Conservation (phyloP, 2,113 vertebrate species). For the Sebastes schlegelii region DNA sequence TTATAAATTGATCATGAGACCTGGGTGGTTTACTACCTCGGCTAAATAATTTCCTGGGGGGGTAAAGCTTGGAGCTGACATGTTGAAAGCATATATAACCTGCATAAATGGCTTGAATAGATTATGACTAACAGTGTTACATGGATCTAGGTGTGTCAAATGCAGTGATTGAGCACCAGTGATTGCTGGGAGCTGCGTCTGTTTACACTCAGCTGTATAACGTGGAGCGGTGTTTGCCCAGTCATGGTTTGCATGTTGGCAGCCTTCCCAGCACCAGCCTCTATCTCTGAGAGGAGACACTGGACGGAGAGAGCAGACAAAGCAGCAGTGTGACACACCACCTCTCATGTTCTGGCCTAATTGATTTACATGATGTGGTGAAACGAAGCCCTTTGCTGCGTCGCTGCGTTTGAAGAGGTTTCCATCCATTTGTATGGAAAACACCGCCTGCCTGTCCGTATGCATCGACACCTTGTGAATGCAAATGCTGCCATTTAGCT, state of each 20-base stretch:
- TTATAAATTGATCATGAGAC: conserved; percentile 22
- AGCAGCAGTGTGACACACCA: conserved; percentile 62
- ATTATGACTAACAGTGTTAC: conserved; percentile 17
- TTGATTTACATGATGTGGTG: conserved; percentile 62
- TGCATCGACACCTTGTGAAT: conserved; percentile 17
- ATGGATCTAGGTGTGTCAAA: conserved; percentile 14
- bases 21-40: background rate
- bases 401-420: conserved; percentile 16
- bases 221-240: conserved; percentile 52
- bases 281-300: conserved; percentile 38
- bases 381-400: conserved; percentile 22
- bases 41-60: conserved; percentile 1
- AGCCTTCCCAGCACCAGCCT: conserved; percentile 53
- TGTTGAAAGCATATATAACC: background rate
- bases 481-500: conserved; percentile 4
- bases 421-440: background rate
- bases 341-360: conserved; percentile 59
- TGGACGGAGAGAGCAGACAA: conserved; percentile 59
- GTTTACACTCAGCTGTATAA: background rate
- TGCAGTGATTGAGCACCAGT: conserved; percentile 21
- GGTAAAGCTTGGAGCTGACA: background rate
- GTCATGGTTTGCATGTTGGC: conserved; percentile 64
- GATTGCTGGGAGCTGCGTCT: conserved; percentile 32
- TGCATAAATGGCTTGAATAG: conserved; percentile 15
- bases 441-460: background rate